Base-by-base conservation (phyloP, 2,113 vertebrate genomes). In the Pongo pygmaeus region DNA sequence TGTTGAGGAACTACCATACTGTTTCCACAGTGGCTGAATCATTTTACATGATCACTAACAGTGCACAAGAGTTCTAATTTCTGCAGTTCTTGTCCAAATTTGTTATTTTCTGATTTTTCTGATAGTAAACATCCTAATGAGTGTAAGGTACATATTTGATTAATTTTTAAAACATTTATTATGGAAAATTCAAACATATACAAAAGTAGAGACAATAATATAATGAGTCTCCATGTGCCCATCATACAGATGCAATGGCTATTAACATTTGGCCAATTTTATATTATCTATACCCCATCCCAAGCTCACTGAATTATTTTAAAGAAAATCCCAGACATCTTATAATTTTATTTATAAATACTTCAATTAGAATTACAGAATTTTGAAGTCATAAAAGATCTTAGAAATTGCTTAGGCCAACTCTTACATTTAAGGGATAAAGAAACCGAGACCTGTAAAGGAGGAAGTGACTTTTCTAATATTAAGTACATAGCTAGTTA, bases 341-440 rank as follows among this genome's bases (percentile, higher is more conserved):
- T 91, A 57, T 46, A 17, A 35, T 94, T 89, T 96, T 52, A n/a
- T 89, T 74, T 64, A 9, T 80, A 87, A 93, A 55, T 69, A 38
- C 8, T 91, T 94, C n/a, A 92, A 4, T 90, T 95, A 46, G 40
- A 97, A 69, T 93, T 10, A 64, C 11, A 87, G n/a, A 94, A 89
- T 50, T 94, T 43, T 91, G 52, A 93, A 70, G 9, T 85, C 25
- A 50, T 35, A 86, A 59, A 59, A 50, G 9, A 90, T 38, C 27
- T 83, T 38, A 91, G n/a, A 86, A 70, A 35, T 78, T 85, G n/a
- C 27, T 78, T 48, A 83, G 30, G 43, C 18, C 25, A 77, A 1
- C 2, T 57, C 18, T 83, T 93, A 38, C 23, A 55, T 22, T 96
- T 84, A 69, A 67, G 11, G 87, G 38, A 79, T 55, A 69, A 78